phyloP scores from a whole-genome alignment of 53 echinoderm and acorn worm species.

The Antedon mediterranea region DNA sequence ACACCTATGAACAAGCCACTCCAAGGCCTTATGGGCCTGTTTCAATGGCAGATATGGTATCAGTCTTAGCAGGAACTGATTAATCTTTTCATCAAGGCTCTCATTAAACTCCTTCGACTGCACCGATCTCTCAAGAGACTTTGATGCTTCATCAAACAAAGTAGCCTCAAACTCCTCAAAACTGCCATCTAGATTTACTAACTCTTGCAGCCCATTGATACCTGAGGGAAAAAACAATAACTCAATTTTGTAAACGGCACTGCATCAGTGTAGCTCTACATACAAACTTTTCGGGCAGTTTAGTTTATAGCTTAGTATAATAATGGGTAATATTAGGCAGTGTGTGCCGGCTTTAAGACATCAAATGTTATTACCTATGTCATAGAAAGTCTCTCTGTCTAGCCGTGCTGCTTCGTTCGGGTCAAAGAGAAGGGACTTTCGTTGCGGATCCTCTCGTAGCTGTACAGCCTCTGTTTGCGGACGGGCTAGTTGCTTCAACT shows the following conservation, averaged over 20 bases:
- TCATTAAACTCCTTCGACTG: conserved; percentile 58
- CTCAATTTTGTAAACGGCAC: neutral
- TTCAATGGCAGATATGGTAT: conserved; percentile 74
- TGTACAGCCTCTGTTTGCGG: conserved; percentile 44
- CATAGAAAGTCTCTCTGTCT: conserved; percentile 75
- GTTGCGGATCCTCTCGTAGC: conserved; percentile 21
- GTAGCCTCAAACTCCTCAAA: conserved; percentile 71
- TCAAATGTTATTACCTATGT: conserved; percentile 31
- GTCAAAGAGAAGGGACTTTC: conserved; percentile 75
- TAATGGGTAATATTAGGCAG: neutral
- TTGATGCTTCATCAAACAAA: conserved; percentile 72
- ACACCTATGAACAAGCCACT: conserved; percentile 81
- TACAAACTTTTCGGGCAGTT: neutral
- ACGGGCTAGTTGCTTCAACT: conserved; percentile 58
- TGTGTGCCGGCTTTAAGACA: too few relatives aligned
- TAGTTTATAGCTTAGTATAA: neutral
- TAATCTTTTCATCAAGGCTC: conserved; percentile 53
- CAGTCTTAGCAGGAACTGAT: conserved; percentile 37
- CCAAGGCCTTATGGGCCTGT: conserved; percentile 82
- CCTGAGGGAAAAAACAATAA: conserved; percentile 40
- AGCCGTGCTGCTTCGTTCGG: conserved; percentile 58
- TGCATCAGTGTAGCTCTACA: neutral
- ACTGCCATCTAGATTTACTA: conserved; percentile 43
- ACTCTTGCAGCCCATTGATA: conserved; percentile 70
- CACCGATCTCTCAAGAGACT: conserved; percentile 66